A percentile compares a stretch with the other conserved stretches of the same genome.
phyloP scores from a whole-genome alignment of 2,797 vertebrate species.

The Momotus momota region DNA sequence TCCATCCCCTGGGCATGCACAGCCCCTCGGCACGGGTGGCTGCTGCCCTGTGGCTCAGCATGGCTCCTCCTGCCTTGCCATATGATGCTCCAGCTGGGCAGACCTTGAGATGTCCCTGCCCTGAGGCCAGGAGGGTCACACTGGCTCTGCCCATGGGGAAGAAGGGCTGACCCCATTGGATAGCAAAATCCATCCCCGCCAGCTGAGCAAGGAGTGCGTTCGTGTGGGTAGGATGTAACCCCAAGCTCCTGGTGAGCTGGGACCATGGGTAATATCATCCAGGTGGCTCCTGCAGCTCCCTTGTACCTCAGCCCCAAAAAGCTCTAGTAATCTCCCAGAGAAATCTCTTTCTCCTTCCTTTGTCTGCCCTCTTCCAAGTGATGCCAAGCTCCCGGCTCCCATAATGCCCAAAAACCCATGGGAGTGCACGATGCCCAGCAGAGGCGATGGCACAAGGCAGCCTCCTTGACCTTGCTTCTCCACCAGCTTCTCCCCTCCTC shows the following conservation, averaged over 20 bases:
- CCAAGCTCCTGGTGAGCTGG: not conserved
- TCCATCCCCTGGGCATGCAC: rapidly evolving
- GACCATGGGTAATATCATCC: not conserved
- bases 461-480: not conserved
- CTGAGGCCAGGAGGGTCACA: not conserved
- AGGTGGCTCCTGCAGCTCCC: not conserved
- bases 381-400: rapidly evolving
- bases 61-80: rapidly evolving
- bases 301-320: not conserved
- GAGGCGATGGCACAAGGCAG: rapidly evolving
- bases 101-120: not conserved
- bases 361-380: rapidly evolving
- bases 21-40: not conserved
- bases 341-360: not conserved
- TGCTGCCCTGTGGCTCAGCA: not conserved
- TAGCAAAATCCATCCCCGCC: not conserved
- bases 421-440: rapidly evolving
- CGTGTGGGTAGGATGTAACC: not conserved
- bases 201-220: not conserved
- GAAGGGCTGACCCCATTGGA: not conserved
- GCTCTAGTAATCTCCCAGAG: not conserved
- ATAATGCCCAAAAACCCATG: rapidly evolving
- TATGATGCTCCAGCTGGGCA: not conserved
- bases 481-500: not conserved
- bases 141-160: rapidly evolving